Conservation (phyloP, 2,797 vertebrate genomes). For the Enteromius afrohamiltoni region DNA sequence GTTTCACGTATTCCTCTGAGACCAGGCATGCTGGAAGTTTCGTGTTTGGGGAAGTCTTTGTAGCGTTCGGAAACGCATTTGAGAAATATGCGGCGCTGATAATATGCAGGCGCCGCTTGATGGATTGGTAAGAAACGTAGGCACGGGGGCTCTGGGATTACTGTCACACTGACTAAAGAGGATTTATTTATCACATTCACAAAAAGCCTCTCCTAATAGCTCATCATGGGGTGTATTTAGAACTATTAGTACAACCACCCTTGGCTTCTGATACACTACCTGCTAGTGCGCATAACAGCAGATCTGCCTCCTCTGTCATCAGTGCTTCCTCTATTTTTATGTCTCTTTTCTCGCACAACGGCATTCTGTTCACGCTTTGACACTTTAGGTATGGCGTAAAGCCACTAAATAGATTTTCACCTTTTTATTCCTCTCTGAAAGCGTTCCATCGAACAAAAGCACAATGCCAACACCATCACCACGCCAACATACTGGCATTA, state of each 20-base stretch:
- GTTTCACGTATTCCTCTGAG: slow-evolving; percentile 57
- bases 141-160: slow-evolving; percentile 66
- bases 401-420: slow-evolving; percentile 61
- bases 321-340: slow-evolving; percentile 40
- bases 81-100: slow-evolving; percentile 61
- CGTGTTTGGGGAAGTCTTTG: slow-evolving; percentile 60
- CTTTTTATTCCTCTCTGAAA: slow-evolving; percentile 56
- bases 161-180: slow-evolving; percentile 70
- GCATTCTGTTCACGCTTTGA: slow-evolving; percentile 49
- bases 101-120: slow-evolving; percentile 57
- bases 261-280: slow-evolving; percentile 59
- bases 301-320: slow-evolving; percentile 57
- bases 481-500: slow-evolving; percentile 30
- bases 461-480: slow-evolving; percentile 42
- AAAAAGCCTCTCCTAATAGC: slow-evolving; percentile 65
- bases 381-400: slow-evolving; percentile 53
- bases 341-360: slow-evolving; percentile 32
- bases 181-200: slow-evolving; percentile 73
- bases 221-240: slow-evolving; percentile 61
- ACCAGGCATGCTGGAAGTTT: slow-evolving; percentile 55
- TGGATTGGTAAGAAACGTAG: slow-evolving; percentile 62
- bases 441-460: slow-evolving; percentile 49
- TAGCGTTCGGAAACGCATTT: slow-evolving; percentile 53
- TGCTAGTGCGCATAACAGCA: slow-evolving; percentile 58
- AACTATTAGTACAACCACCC: slow-evolving; percentile 63